Base-by-base conservation (phyloP, 2,797 vertebrate genomes). In the Manis crassicaudata region DNA sequence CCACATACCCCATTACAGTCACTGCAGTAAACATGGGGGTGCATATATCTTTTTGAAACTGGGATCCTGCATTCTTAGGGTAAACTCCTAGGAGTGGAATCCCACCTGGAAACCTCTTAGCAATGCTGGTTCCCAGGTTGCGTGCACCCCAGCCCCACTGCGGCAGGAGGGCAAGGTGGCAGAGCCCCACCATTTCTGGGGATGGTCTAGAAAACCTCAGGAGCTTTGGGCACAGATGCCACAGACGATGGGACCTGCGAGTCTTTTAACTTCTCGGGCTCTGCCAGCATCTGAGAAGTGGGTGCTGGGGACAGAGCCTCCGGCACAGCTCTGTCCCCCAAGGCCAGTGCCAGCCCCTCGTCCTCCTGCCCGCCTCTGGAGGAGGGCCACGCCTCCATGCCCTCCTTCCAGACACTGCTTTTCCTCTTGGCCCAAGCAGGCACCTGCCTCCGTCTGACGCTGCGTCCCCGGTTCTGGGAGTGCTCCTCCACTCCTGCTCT, bases 181-280 rank as follows among this genome's bases (percentile, higher is more conserved):
- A n/a, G 40, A 46, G 13, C 46, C 3, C 50, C 5, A 0, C 37
- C 20, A 0, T 12, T 52, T 32, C 85, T 56, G 17, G 6, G 21
- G 16, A 16, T 29, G 58, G 37, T 37, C 88, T 6, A 3, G 88
- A 29, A 29, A 10, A n/a, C 50, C 56, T 35, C 18, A 0, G 37
- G 29, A 32, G 79, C 13, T 62, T 73, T 2, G 21, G 13, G 13
- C 6, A 52, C 6, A 52, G 70, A 63, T 7, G 2, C 21, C 17
- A 1, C 4, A 12, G 58, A 40, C 7, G 2, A 25, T 1, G 13
- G 43, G 63, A 21, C 62, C 32, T 0, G 76, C 1, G 0, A 13
- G 32, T 37, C 43, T 63, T 12, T 9, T 8, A 25, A 8, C 58
- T 10, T 14, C 16, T 37, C 7, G 29, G 13, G 43, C 27, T 20